Percentiles rank a stretch among this genome's conserved stretches.
phyloP scores from a whole-genome alignment of 1,140 invertebrate species.

The Heterodera schachtii region DNA sequence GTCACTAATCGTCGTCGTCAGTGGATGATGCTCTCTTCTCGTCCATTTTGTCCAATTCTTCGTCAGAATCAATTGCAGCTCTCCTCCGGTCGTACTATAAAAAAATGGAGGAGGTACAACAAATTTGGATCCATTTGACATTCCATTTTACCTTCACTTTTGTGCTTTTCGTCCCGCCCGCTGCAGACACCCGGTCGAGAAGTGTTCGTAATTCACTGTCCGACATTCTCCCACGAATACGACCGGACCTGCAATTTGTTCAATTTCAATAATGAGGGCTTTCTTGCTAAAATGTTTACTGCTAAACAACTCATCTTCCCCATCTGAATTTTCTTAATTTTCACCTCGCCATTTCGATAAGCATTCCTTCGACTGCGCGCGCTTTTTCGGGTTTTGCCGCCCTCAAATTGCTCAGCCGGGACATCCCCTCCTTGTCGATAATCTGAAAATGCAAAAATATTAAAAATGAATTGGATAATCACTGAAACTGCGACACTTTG shows the following conservation, averaged over 20 bases:
- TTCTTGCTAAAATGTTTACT: too few relatives aligned
- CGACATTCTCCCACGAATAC: slow-evolving; percentile 59
- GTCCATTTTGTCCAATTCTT: slow-evolving; percentile 69
- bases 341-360: slow-evolving; percentile 20
- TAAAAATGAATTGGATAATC: background rate
- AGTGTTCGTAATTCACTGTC: slow-evolving; percentile 20
- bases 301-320: too few relatives aligned
- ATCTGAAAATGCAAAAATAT: slow-evolving; percentile 24
- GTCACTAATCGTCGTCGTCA: slow-evolving; percentile 12
- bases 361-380: slow-evolving; percentile 3
- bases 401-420: slow-evolving; percentile 14
- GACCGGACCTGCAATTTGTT: background rate
- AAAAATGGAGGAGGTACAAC: background rate
- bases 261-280: too few relatives aligned
- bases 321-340: too few relatives aligned
- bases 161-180: slow-evolving; percentile 33
- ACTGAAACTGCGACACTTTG: background rate
- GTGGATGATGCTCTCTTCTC: background rate
- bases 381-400: slow-evolving; percentile 21
- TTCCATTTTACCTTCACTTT: slow-evolving; percentile 34
- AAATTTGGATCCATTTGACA: background rate
- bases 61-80: slow-evolving; percentile 79
- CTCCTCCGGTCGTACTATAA: slow-evolving; percentile 78
- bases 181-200: slow-evolving; percentile 33
- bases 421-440: slow-evolving; percentile 9